Evolutionary conservation across 2,797 vertebrate species (phyloP).

Genomic region (Periophthalmus magnuspinnatus): DNA sequence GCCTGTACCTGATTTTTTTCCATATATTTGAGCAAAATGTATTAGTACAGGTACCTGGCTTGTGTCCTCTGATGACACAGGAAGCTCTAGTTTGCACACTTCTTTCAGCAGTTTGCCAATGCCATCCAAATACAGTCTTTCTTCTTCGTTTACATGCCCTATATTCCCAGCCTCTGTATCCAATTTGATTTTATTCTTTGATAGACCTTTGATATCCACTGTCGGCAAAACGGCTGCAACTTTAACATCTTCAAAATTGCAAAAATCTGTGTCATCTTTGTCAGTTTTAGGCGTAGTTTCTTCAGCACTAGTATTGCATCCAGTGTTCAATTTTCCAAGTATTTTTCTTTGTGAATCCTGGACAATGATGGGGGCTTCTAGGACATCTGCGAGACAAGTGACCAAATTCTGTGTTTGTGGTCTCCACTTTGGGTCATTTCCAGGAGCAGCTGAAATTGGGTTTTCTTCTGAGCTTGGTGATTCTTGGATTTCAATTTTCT

Average conservation of each 20-base stretch:
- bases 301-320: conserved; percentile 10
- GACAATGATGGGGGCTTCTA: not conserved
- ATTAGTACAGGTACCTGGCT: conserved; percentile 35
- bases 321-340: not conserved
- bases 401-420: not conserved
- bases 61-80: conserved; percentile 13
- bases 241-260: conserved; percentile 20
- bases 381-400: not conserved
- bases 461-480: not conserved
- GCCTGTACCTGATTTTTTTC: no score
- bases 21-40: no score
- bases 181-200: conserved; percentile 7
- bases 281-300: conserved; percentile 13
- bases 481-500: not conserved
- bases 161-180: conserved; percentile 6
- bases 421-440: not conserved
- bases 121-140: not conserved
- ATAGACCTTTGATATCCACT: conserved; percentile 1
- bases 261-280: conserved; percentile 25
- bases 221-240: conserved; percentile 1
- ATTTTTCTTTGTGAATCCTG: not conserved
- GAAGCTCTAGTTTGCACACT: not conserved
- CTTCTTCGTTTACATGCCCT: not conserved
- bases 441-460: not conserved
- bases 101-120: not conserved